Conservation (phyloP, 37 sponge, comb jelly and placozoan species). For the Corticium candelabrum region DNA sequence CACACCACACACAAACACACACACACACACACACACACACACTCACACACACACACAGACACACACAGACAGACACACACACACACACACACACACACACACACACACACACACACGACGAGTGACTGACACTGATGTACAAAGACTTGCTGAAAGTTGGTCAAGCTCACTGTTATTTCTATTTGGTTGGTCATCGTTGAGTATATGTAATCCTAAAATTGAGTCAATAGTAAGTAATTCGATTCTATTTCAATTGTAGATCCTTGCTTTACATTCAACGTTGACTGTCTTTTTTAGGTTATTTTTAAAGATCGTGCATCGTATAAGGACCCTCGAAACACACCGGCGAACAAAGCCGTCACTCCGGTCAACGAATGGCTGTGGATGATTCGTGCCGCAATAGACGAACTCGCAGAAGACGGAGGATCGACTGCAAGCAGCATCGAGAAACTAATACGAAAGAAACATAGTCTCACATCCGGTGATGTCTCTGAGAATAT, state of each 20-base stretch:
- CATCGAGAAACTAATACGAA: background rate
- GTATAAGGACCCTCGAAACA: slow-evolving; percentile 3
- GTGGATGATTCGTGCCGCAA: background rate
- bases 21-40: background rate
- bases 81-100: background rate
- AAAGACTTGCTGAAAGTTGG: background rate
- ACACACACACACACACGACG: slow-evolving; percentile 12
- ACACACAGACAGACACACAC: slow-evolving; percentile 1
- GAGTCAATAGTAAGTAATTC: too few species aligned
- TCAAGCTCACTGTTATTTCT: background rate
- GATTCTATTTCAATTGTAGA: background rate
- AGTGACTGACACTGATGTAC: background rate
- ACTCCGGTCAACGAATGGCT: background rate
- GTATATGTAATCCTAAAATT: background rate
- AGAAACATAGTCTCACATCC: background rate
- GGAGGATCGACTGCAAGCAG: background rate
- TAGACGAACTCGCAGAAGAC: background rate
- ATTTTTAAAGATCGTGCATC: background rate
- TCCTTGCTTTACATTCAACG: background rate
- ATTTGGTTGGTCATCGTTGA: background rate
- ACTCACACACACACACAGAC: slow-evolving; percentile 3
- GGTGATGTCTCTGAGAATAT: background rate
- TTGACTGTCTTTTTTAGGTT: background rate
- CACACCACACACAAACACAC: too few species aligned
- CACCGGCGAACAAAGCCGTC: background rate